Evolutionary conservation across 2,888 invertebrate species (phyloP), one percentile per base, ranked within the genome.

Genomic region (Darwinula stevensoni): DNA sequence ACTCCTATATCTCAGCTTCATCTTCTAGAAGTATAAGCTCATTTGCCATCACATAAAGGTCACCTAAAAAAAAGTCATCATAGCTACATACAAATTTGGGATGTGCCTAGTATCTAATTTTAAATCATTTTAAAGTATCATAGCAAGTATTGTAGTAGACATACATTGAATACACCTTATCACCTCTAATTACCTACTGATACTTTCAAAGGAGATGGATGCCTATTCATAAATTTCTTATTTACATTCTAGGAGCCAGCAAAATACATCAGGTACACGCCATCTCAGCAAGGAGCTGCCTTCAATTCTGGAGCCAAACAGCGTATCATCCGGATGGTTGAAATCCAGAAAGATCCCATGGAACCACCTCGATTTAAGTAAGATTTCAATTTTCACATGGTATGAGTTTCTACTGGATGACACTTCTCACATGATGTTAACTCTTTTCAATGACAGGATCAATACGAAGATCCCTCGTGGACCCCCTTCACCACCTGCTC

Each of bases 391-490:
- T 11, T 28, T 18, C n/a, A 9, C 22, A 18, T 18, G 22, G n/a
- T 28, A 28, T 11, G 28, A 13, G 31, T 33, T 3, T 4, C 4
- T 5, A 35, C 33, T 14, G 4, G 9, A 5, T 31, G 5, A 6
- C n/a, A 9, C n/a, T 18, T 18, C 4, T 16, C 16, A 32, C 14
- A 5, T 11, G 5, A 13, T 13, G 14, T 15, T 16, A 17, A 14
- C 2, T 17, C 4, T 18, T 34, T 4, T 17, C 12, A 5, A 11
- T 45, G 48, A 16, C 40, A 75, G 78, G 47, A 91, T 94, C 35
- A 99, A 94, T 54, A 86, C 88, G 50, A 97, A 99, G 57, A 91
- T 99, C 42, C 97, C 97, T 0, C 62, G 91, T 41, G 91, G 91
- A 0, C 94, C 97, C 1, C 94, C 97, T 0, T 94, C 91, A 0